Percentiles rank a stretch among this genome's conserved stretches.
Conservation (phyloP, 2,113 vertebrate genomes). For the Thamnophis sirtalis region DNA sequence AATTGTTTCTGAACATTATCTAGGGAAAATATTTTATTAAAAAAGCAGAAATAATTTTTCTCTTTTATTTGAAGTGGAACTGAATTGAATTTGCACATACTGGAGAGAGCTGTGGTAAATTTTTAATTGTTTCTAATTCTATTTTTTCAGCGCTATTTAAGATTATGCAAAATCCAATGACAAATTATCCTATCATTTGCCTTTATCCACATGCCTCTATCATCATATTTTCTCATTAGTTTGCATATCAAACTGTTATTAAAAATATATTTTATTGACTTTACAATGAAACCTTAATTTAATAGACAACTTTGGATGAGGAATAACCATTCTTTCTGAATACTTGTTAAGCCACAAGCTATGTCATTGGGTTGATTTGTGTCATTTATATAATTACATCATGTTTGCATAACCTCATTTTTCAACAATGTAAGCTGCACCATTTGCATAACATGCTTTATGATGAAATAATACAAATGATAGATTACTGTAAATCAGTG, state of each 20-base stretch:
- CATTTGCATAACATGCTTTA: background rate
- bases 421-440: background rate
- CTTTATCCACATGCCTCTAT: background rate
- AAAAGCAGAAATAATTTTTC: slow-evolving; percentile 57
- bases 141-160: background rate
- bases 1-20: slow-evolving; percentile 69
- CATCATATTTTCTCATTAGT: background rate
- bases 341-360: background rate
- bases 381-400: background rate
- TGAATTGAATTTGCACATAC: slow-evolving; percentile 35
- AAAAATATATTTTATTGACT: background rate
- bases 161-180: background rate
- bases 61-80: slow-evolving; percentile 52
- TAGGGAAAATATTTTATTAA: slow-evolving; percentile 69
- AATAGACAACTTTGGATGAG: background rate
- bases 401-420: background rate
- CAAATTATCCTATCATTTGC: background rate
- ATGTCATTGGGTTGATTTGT: background rate
- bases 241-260: background rate
- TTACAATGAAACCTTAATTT: background rate
- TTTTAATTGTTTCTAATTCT: background rate
- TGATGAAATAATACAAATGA: background rate
- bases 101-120: slow-evolving; percentile 24
- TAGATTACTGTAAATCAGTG: background rate
- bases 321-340: background rate